These are phyloP conservation scores for Torymus aiolomorphi DNA, from an alignment of 2,888 invertebrate genomes.

Conservation along the genomic window DNA sequence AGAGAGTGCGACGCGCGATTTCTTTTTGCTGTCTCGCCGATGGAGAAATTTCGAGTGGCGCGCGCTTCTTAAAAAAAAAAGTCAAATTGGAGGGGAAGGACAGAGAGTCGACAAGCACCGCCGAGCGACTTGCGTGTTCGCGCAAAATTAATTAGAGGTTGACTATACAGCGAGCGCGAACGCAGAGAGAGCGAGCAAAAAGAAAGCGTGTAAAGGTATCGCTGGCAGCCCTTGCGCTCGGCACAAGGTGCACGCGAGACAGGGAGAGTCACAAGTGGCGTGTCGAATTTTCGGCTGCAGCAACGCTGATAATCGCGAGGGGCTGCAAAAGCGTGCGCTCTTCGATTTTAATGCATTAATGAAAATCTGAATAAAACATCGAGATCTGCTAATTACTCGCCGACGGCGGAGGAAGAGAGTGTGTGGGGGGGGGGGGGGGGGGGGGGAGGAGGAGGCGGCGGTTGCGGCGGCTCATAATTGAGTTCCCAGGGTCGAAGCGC, in stretches of 20 bases:
- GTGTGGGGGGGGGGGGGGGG: no score
- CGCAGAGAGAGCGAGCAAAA: not conserved
- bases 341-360: constrained; percentile 55
- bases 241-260: no score
- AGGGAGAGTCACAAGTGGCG: no score
- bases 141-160: constrained; percentile 43
- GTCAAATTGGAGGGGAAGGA: not conserved
- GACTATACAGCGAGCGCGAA: not conserved
- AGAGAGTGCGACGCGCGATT: not conserved
- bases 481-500: constrained; percentile 35
- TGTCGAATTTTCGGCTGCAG: not conserved
- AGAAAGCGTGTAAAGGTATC: not conserved
- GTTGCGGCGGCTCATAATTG: constrained; percentile 34
- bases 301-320: constrained; percentile 24
- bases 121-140: constrained; percentile 13
- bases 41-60: constrained; percentile 10
- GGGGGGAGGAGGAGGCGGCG: no score
- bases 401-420: not conserved
- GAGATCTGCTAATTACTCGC: constrained; percentile 44
- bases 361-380: constrained; percentile 56
- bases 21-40: not conserved
- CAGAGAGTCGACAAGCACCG: not conserved
- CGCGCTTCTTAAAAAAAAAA: constrained; percentile 2
- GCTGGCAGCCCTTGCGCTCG: not conserved
- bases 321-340: not conserved